These are phyloP conservation scores for Drosophila pectinifera DNA, from an alignment of 1,140 invertebrate genomes.

Conservation along the genomic window DNA sequence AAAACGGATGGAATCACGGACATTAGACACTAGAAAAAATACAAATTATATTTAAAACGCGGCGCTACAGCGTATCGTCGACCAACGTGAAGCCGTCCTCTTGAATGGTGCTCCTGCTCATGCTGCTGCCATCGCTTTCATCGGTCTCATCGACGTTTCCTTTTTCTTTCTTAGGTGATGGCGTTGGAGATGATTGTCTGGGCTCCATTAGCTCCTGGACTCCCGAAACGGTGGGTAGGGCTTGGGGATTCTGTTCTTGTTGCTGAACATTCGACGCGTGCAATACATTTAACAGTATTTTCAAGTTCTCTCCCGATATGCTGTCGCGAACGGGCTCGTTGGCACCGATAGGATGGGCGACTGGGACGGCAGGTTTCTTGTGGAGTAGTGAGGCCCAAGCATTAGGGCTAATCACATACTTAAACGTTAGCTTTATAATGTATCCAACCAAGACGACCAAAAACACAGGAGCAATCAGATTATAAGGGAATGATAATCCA, in stretches of 20 bases:
- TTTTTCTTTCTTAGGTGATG: slow-evolving; percentile 3
- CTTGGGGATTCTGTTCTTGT: slow-evolving; percentile 7
- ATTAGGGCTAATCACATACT: slow-evolving; percentile 71
- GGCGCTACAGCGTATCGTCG: slow-evolving; percentile 43
- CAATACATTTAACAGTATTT: slow-evolving; percentile 67
- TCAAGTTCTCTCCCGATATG: slow-evolving; percentile 79
- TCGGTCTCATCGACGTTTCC: slow-evolving; percentile 43
- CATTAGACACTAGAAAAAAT: slow-evolving; percentile 23
- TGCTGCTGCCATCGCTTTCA: slow-evolving; percentile 28
- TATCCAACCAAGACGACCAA: slow-evolving; percentile 60
- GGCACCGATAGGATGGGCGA: not conserved
- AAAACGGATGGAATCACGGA: slow-evolving; percentile 55
- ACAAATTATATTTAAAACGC: not conserved
- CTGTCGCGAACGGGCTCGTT: slow-evolving; percentile 37
- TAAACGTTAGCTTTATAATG: slow-evolving; percentile 68
- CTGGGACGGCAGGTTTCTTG: not conserved
- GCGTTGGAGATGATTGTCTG: slow-evolving; percentile 28
- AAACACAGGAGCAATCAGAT: slow-evolving; percentile 42
- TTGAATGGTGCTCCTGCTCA: slow-evolving; percentile 1
- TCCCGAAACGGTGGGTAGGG: slow-evolving; percentile 49
- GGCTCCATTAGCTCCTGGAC: slow-evolving; percentile 68
- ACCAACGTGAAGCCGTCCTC: slow-evolving; percentile 60
- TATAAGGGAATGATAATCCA: slow-evolving; percentile 60
- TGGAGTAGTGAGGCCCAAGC: slow-evolving; percentile 56
- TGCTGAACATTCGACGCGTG: slow-evolving; percentile 6